Evolutionary conservation across 2,888 invertebrate genomes (phyloP), one percentile per base, ranked within the genome.

Genomic region (Chrysolina oricalcia): DNA sequence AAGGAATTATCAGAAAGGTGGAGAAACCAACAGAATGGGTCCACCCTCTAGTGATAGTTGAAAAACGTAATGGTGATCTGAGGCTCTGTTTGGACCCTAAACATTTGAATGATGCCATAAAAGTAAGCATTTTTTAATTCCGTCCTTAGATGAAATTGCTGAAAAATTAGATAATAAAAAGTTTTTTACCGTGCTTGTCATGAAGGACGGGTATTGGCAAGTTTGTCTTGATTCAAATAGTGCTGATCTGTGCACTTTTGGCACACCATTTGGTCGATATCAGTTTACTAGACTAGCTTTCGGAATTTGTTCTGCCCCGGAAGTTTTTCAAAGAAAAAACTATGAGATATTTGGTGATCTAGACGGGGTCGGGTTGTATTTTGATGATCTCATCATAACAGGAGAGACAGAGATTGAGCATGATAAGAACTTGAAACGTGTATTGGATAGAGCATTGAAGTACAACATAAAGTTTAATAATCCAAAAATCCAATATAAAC

Each of bases 391-490:
- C 5, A 74, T 80, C 1, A 48, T 80, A 11, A 71, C 77, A n/a
- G 78, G 80, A 4, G 13, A 15, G 4, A 50, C 53, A 15, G 74
- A 77, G 62, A 5, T 5, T 6, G 78, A 78, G 40, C 77, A 78
- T 50, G 64, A 76, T 5, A 19, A 6, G 15, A 78, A 76, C 76
- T 68, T 81, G 35, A 46, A 75, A 63, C 10, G 64, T 62, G 73
- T 76, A 63, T 56, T 83, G 27, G 79, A 80, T 56, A 27, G 73
- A 17, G 79, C 78, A 15, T n/a, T 70, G 53, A 73, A 79, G 72
- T 59, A 74, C 40, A 78, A 81, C 71, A 64, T 80, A 11, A 80
- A 80, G 66, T 81, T 80, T 63, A 81, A 79, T 21, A 69, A 23
- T 15, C n/a, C 27, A 19, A 78, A 76, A 77, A 56, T 78, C 27